phyloP scores from a whole-genome alignment of 2,113 vertebrate species.

The Paedocypris sp. region DNA sequence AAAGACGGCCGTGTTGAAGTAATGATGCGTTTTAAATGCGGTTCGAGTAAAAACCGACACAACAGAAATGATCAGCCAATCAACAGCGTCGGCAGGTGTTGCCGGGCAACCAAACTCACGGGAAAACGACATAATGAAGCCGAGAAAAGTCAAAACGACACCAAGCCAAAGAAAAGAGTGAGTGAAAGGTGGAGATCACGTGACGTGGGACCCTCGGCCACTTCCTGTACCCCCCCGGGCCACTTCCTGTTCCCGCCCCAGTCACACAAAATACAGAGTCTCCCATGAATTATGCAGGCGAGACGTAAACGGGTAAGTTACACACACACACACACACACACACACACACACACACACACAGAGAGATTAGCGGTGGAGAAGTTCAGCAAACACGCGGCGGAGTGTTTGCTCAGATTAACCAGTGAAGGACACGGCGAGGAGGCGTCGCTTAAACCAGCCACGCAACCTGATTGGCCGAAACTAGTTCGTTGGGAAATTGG shows the following conservation, averaged over 20 bases:
- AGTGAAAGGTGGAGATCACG: no score
- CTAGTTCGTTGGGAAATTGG: no score
- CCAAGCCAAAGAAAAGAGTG: background rate
- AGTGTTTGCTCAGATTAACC: background rate
- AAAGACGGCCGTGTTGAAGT: no score
- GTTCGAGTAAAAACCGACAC: background rate
- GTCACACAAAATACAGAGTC: no score
- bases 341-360: constrained; percentile 2
- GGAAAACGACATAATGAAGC: background rate
- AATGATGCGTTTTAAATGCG: no score
- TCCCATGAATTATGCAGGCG: constrained; percentile 20
- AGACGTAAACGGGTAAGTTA: constrained; percentile 18
- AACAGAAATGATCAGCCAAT: background rate
- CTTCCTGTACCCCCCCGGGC: no score
- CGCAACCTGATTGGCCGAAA: no score
- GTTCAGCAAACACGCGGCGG: background rate
- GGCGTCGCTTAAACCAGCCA: no score
- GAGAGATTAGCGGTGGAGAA: constrained; percentile 12
- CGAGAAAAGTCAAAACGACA: background rate
- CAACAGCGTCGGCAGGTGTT: background rate
- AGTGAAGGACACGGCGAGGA: no score
- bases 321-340: no score
- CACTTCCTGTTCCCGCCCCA: no score
- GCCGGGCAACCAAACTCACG: constrained; percentile 3
- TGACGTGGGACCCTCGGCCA: no score